These are phyloP conservation scores for Akabosia matsudoensis DNA, from an alignment of 1,140 invertebrate genomes.

Conservation along the genomic window DNA sequence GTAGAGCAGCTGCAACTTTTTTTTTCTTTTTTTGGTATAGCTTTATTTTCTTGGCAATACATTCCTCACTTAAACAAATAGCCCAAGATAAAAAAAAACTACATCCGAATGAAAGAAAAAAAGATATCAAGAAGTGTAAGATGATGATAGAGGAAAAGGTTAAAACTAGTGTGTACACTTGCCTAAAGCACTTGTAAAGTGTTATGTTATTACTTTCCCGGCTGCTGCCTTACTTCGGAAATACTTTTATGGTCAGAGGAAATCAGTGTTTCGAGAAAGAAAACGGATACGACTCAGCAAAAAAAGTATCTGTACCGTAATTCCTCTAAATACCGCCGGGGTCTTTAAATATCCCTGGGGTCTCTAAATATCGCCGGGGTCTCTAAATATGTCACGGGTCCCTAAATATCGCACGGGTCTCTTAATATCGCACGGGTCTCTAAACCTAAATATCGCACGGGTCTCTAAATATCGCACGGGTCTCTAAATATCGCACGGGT, in stretches of 20 bases:
- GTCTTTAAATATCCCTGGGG: no score
- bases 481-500: no score
- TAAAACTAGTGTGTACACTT: background rate
- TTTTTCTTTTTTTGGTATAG: no score
- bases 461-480: no score
- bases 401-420: no score
- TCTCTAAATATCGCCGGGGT: no score
- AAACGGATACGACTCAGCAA: no score
- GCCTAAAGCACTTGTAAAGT: background rate
- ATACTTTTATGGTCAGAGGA: background rate
- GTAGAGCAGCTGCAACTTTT: conserved; percentile 2
- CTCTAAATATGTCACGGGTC: no score
- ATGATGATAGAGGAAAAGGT: background rate
- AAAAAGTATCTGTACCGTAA: no score
- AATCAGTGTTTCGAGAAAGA: background rate
- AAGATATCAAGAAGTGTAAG: background rate
- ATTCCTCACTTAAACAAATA: conserved; percentile 3
- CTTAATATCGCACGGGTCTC: no score
- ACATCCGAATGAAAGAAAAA: background rate
- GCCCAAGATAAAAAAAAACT: background rate
- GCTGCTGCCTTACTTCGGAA: background rate
- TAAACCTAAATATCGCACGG: no score
- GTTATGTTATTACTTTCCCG: background rate
- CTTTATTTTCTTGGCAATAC: background rate
- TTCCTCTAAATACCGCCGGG: no score